Percentiles rank a stretch among this genome's conserved stretches.
Conservation (phyloP, 2,888 invertebrate genomes). For the Tuberolachnus salignus region DNA sequence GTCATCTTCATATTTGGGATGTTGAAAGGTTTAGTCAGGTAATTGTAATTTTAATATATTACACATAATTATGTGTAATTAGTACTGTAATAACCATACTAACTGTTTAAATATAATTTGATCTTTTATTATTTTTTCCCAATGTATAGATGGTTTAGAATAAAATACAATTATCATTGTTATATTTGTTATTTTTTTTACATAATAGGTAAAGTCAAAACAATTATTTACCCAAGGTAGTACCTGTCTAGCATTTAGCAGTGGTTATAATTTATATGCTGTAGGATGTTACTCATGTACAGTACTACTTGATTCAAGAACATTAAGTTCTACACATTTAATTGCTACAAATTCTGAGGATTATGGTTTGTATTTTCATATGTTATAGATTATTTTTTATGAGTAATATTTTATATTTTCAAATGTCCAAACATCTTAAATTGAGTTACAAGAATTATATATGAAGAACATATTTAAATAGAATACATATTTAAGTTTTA, state of each 20-base stretch:
- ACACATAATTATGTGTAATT: too few relatives aligned
- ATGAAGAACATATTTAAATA: too few relatives aligned
- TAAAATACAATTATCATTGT: too few relatives aligned
- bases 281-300: slow-evolving; percentile 94
- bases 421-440: too few relatives aligned
- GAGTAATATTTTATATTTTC: too few relatives aligned
- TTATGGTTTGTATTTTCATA: slow-evolving; percentile 69
- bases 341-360: slow-evolving; percentile 86
- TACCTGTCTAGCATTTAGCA: slow-evolving; percentile 87
- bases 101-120: too few relatives aligned
- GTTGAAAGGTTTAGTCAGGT: slow-evolving; percentile 84
- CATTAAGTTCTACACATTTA: slow-evolving; percentile 76
- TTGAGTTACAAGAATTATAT: too few relatives aligned
- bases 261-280: slow-evolving; percentile 81
- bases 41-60: slow-evolving; percentile 38
- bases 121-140: too few relatives aligned
- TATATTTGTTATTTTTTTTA: too few relatives aligned
- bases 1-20: slow-evolving; percentile 92
- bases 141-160: too few relatives aligned
- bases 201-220: slow-evolving; percentile 73
- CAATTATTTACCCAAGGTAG: slow-evolving; percentile 90
- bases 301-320: slow-evolving; percentile 84
- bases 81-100: too few relatives aligned
- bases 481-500: neutral
- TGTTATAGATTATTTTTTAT: neutral